Evolutionary conservation across 2,888 invertebrate species (phyloP), one percentile per base, ranked within the genome.

Genomic region (Liopterus haemorrhoidalis): DNA sequence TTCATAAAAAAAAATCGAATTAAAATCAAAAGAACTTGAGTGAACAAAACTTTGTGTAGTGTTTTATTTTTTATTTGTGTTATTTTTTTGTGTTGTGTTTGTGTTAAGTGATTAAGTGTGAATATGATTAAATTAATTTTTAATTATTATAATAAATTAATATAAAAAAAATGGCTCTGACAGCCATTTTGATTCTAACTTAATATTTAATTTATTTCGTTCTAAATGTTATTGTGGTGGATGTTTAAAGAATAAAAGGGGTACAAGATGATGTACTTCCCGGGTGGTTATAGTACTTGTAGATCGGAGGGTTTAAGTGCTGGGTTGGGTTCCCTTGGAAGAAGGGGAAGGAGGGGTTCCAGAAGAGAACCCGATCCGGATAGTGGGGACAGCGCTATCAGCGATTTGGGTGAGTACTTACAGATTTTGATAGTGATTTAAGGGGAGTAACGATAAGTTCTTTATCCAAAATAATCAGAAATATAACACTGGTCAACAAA

Each of bases 311-410:
- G 16, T 2, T 5, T 18, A 21, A 19, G 14, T 21, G 65, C 66
- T 44, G 65, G 65, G 37, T 66, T 66, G 44, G 67, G 66, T 49
- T 62, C 63, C 53, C 60, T 64, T 46, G 59, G 64, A 35, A 62
- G 62, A 51, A 58, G 61, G 33, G 59, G 64, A 39, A 55, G 55
- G 44, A 45, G 40, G 38, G 51, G 52, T 30, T 48, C 43, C 21
- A 47, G 54, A 16, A 49, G 55, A 24, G 54, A 58, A 41, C 53
- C 51, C 41, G 58, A 57, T 46, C 54, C 60, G 51, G 67, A 67
- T 54, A 67, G 67, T 53, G 68, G 64, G 6, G 68, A 68, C 32
- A 66, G 66, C 39, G 66, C 68, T 15, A 51, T 66, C 14, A 67
- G 67, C 22, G 68, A 68, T 52, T 56, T 66, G 37, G 68, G 68